These are phyloP conservation scores for Drosophila nigromelanica DNA, from an alignment of 1,140 invertebrate species.

Conservation along the genomic window DNA sequence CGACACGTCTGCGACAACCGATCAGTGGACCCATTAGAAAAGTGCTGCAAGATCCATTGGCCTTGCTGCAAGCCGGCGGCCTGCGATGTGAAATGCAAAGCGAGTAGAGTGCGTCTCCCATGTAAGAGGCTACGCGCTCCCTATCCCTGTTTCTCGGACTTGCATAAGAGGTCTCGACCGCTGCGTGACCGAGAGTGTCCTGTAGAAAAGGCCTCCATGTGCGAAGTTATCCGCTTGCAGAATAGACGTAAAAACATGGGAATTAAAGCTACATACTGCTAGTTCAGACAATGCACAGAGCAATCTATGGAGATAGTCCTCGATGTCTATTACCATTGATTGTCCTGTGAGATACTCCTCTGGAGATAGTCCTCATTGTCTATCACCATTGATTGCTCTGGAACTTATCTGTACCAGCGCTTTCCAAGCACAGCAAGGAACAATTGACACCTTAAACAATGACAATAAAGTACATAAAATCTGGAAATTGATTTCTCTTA, in stretches of 20 bases:
- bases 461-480: not conserved
- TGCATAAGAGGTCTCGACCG: not conserved
- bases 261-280: not conserved
- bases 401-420: not conserved
- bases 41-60: slow-evolving; percentile 26
- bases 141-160: slow-evolving; percentile 38
- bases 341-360: no score
- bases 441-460: no score
- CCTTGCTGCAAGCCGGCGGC: slow-evolving; percentile 46
- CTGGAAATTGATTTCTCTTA: not conserved
- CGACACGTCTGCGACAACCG: slow-evolving; percentile 8
- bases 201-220: no score
- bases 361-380: not conserved
- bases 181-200: slow-evolving; percentile 5
- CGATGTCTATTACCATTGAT: not conserved
- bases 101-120: no score
- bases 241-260: not conserved
- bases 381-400: not conserved
- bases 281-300: not conserved
- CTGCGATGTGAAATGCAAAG: not conserved
- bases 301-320: not conserved
- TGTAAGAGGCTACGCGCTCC: slow-evolving; percentile 29
- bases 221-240: not conserved
- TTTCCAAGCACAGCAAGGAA: no score
- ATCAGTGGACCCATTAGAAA: not conserved